Conservation (phyloP, 2,888 invertebrate species). For the Polydrusus tereticollis region DNA sequence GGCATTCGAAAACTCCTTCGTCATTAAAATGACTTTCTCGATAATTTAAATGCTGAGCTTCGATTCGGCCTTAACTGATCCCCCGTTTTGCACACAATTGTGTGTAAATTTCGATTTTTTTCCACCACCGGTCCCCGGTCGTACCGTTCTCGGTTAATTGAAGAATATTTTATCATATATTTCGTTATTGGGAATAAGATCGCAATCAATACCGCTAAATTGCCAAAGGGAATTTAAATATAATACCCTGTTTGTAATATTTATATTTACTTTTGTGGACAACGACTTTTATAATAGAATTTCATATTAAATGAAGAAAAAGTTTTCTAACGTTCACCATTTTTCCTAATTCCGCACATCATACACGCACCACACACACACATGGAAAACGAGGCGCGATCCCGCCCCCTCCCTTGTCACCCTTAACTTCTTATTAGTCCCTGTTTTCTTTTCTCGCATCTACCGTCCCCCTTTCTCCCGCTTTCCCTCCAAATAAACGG, state of each 20-base stretch:
- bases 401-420: constrained; percentile 21
- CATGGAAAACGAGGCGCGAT: constrained; percentile 40
- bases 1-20: constrained; percentile 21
- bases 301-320: too few relatives aligned
- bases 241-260: constrained; percentile 7
- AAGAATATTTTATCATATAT: constrained; percentile 51
- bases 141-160: constrained; percentile 49
- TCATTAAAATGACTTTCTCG: constrained; percentile 53
- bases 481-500: constrained; percentile 42
- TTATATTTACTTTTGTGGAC: too few relatives aligned
- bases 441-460: constrained; percentile 49
- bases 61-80: constrained; percentile 47
- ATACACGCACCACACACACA: constrained; percentile 47
- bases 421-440: constrained; percentile 49
- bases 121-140: constrained; percentile 11
- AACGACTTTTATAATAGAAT: too few relatives aligned
- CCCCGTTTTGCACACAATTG: constrained; percentile 51
- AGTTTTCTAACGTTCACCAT: too few relatives aligned
- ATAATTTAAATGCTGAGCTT: constrained; percentile 45
- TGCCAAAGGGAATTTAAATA: constrained; percentile 28
- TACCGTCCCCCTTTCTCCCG: constrained; percentile 30
- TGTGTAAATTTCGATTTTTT: constrained; percentile 53
- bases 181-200: constrained; percentile 31
- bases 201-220: constrained; percentile 34
- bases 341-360: constrained; percentile 48